phyloP scores from a whole-genome alignment of 2,113 vertebrate genomes.

The Rhinolophus sinicus region DNA sequence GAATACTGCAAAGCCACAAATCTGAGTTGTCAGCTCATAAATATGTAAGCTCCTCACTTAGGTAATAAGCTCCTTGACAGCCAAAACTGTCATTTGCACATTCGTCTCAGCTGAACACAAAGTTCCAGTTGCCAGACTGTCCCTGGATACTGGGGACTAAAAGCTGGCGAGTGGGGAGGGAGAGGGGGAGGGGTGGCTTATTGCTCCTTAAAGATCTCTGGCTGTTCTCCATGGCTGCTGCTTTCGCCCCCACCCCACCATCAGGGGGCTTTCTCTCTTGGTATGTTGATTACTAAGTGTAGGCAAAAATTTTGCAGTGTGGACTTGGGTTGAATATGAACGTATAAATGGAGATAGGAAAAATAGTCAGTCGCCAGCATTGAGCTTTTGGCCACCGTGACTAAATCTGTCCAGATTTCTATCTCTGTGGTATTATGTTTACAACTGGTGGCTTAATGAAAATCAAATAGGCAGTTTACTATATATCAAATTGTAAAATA shows the following conservation, averaged over 20 bases:
- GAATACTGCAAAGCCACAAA: constrained; percentile 51
- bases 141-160: constrained; percentile 37
- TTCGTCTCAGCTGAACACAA: constrained; percentile 54
- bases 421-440: not conserved
- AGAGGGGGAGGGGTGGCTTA: not conserved
- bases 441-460: not conserved
- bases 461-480: not conserved
- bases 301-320: not conserved
- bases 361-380: not conserved
- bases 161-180: not conserved
- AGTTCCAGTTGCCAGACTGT: constrained; percentile 54
- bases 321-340: not conserved
- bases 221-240: not conserved
- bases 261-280: not conserved
- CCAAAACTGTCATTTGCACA: constrained; percentile 68
- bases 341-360: not conserved
- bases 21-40: constrained; percentile 73
- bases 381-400: not conserved
- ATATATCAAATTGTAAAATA: not conserved
- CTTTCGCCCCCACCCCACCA: rapidly evolving
- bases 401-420: not conserved
- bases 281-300: not conserved
- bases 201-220: not conserved
- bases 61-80: constrained; percentile 63
- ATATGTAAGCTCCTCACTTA: constrained; percentile 69